Evolutionary conservation across 2,888 invertebrate species (phyloP).

Genomic region (Parnassius orleans): DNA sequence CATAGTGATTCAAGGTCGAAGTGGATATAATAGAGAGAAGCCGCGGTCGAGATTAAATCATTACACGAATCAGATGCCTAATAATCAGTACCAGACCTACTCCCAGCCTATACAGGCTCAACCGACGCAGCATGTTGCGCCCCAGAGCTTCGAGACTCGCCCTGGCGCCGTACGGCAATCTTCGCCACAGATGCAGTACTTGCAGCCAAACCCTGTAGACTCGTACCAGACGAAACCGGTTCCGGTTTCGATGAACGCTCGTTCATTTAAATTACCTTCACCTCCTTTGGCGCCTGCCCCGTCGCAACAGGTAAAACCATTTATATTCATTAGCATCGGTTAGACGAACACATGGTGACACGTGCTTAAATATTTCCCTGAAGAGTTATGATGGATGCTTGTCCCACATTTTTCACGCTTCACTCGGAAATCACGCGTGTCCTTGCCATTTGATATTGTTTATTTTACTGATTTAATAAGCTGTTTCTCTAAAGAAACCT

Average conservation of each 20-base stretch:
- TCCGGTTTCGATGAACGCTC: constrained; percentile 39
- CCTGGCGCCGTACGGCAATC: constrained; percentile 35
- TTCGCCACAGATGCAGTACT: constrained; percentile 59
- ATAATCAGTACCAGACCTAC: constrained; percentile 54
- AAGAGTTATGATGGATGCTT: too few relatives aligned
- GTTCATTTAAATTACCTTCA: constrained; percentile 74
- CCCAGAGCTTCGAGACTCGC: constrained; percentile 34
- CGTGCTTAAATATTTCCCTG: too few relatives aligned
- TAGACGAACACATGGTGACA: too few relatives aligned
- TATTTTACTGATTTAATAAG: too few relatives aligned
- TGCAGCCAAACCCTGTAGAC: constrained; percentile 54
- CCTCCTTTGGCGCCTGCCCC: constrained; percentile 60
- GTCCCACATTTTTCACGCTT: too few relatives aligned
- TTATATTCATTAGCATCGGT: too few relatives aligned
- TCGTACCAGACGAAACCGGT: constrained; percentile 55
- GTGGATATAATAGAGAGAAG: constrained; percentile 62
- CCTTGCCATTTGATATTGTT: too few relatives aligned
- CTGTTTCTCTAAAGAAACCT: too few relatives aligned
- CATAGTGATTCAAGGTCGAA: constrained; percentile 60
- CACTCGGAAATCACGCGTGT: too few relatives aligned
- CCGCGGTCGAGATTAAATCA: constrained; percentile 53
- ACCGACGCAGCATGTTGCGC: constrained; percentile 31
- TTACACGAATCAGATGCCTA: constrained; percentile 45
- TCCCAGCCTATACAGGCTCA: constrained; percentile 39
- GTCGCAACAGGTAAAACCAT: constrained; percentile 53